Evolutionary conservation across 1,140 invertebrate species (phyloP).

Genomic region (Ceratina australensis): DNA sequence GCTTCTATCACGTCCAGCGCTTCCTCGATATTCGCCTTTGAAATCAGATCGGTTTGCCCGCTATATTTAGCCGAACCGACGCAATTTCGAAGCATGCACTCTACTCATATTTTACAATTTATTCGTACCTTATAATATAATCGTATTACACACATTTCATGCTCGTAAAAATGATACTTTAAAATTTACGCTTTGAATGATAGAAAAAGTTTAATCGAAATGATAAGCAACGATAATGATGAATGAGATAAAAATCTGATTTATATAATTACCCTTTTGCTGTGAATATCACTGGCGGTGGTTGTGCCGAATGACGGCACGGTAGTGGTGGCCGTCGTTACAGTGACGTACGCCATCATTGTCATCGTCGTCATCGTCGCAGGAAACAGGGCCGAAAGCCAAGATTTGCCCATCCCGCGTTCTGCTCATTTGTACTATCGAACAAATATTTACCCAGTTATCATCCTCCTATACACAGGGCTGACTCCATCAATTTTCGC

Average conservation of each 20-base stretch:
- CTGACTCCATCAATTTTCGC: too few relatives aligned
- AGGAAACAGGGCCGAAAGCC: conserved; percentile 64
- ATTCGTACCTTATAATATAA: too few relatives aligned
- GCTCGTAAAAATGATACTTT: too few relatives aligned
- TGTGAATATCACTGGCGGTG: conserved; percentile 24
- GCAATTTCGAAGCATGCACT: too few relatives aligned
- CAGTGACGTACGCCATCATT: conserved; percentile 53
- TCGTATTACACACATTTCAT: too few relatives aligned
- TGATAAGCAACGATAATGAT: too few relatives aligned
- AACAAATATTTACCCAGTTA: conserved; percentile 27
- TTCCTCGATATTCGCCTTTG: conserved; percentile 80
- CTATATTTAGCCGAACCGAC: not conserved
- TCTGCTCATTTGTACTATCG: conserved; percentile 65
- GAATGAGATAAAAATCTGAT: too few relatives aligned
- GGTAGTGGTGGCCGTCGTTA: conserved; percentile 55
- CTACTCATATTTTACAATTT: too few relatives aligned
- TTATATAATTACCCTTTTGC: conserved; percentile 48
- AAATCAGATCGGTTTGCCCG: not conserved
- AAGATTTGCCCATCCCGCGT: conserved; percentile 68
- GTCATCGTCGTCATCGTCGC: conserved; percentile 61
- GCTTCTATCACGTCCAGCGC: conserved; percentile 86
- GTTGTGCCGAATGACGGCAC: conserved; percentile 28
- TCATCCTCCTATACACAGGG: not conserved
- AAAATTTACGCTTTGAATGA: too few relatives aligned
- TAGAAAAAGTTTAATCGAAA: too few relatives aligned